These are phyloP conservation scores for Tipula vernalis DNA, from an alignment of 2,888 invertebrate species.

Conservation along the genomic window DNA sequence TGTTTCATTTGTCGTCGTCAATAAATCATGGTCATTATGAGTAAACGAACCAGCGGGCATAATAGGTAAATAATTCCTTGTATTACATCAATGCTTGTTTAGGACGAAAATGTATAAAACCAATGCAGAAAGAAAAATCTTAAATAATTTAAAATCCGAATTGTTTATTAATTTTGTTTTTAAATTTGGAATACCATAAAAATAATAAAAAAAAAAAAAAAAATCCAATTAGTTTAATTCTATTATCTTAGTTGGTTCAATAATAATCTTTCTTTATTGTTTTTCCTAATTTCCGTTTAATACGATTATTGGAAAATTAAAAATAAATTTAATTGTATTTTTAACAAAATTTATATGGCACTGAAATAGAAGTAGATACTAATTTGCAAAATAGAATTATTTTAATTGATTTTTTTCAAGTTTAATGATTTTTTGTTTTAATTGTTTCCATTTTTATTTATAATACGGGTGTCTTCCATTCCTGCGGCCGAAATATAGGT, in stretches of 20 bases:
- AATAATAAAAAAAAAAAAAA: neutral
- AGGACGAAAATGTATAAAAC: too few relatives aligned
- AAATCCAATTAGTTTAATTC: neutral
- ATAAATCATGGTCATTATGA: too few relatives aligned
- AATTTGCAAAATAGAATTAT: neutral
- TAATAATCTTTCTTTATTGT: neutral
- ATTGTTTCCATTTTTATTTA: neutral
- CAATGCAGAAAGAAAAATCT: too few relatives aligned
- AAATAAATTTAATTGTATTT: neutral
- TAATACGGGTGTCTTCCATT: too few relatives aligned
- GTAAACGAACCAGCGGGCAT: too few relatives aligned
- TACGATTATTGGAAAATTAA: neutral
- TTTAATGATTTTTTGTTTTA: neutral
- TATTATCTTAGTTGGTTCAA: neutral
- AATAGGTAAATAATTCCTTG: too few relatives aligned
- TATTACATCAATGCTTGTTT: too few relatives aligned
- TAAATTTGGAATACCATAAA: neutral
- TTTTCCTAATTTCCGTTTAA: neutral
- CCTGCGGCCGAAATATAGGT: too few relatives aligned
- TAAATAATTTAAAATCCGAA: neutral
- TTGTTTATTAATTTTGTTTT: neutral
- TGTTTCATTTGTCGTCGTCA: too few relatives aligned
- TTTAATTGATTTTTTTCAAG: neutral
- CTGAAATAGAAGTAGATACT: neutral
- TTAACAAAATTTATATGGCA: neutral